Evolutionary conservation across 2,113 vertebrate genomes (phyloP).

Genomic region (Chauna torquata): DNA sequence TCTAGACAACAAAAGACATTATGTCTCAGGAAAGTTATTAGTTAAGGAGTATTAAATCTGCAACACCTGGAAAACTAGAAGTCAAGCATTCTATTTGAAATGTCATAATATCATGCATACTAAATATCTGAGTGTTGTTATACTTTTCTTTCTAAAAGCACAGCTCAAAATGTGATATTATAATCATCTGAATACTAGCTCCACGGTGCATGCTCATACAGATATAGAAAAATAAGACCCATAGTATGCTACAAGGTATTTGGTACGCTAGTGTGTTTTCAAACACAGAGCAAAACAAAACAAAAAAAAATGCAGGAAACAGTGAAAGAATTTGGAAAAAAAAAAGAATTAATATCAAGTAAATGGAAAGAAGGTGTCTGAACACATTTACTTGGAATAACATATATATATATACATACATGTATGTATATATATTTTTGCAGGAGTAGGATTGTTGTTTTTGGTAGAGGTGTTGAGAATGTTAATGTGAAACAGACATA

Average conservation of each 20-base stretch:
- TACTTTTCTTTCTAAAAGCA: neutral
- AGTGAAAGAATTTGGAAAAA: neutral
- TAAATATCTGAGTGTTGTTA: neutral
- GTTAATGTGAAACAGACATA: neutral
- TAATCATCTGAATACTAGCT: neutral
- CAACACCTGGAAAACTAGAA: neutral
- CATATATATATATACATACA: neutral
- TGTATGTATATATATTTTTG: neutral
- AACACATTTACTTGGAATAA: neutral
- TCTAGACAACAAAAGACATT: neutral
- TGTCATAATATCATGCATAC: neutral
- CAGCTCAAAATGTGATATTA: neutral
- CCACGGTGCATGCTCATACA: neutral
- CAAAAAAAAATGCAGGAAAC: neutral
- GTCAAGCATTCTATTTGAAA: neutral
- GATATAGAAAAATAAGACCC: neutral
- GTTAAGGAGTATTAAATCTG: neutral
- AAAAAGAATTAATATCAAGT: neutral
- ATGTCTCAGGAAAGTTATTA: neutral
- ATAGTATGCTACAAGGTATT: neutral
- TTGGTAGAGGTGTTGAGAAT: neutral
- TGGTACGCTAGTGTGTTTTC: neutral
- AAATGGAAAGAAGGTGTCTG: neutral
- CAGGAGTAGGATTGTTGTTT: rapidly evolving
- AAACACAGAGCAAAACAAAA: neutral